Percentiles rank a stretch among this genome's conserved stretches.
Conservation (phyloP, 1,140 invertebrate genomes). For the Trichoplusia ni region DNA sequence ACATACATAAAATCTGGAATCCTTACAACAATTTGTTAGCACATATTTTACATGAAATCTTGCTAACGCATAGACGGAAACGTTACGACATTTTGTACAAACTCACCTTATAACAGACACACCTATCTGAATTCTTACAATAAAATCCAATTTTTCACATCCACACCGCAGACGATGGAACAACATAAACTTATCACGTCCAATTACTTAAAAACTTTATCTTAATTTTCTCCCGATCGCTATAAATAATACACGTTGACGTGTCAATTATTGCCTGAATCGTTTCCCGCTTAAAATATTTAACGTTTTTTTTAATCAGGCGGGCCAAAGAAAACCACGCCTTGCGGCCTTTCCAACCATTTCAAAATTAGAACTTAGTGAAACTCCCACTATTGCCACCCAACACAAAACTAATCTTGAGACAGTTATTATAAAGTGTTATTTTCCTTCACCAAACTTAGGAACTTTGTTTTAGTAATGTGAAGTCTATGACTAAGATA, state of each 20-base stretch:
- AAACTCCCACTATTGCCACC: conserved; percentile 46
- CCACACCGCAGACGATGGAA: conserved; percentile 40
- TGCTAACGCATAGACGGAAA: no score
- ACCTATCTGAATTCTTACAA: background rate
- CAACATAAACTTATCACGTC: conserved; percentile 70
- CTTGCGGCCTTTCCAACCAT: conserved; percentile 44
- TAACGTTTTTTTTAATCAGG: conserved; percentile 58
- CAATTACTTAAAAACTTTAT: conserved; percentile 71
- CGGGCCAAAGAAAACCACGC: conserved; percentile 64
- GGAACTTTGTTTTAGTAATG: conserved; percentile 9
- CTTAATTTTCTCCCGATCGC: conserved; percentile 60
- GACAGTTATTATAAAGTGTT: conserved; percentile 29
- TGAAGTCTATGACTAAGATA: conserved; percentile 23
- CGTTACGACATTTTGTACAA: no score
- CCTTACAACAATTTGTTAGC: no score
- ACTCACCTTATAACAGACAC: background rate
- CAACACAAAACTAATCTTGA: conserved; percentile 38
- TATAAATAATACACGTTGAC: conserved; percentile 76
- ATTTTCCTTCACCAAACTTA: conserved; percentile 32
- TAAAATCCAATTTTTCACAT: conserved; percentile 57
- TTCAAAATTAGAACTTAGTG: conserved; percentile 46
- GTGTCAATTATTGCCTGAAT: conserved; percentile 75
- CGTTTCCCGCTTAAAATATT: conserved; percentile 54
- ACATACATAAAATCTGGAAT: no score
- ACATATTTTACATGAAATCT: no score